Conservation (phyloP, 1,140 invertebrate species). For the Cataglyphis hispanica region DNA sequence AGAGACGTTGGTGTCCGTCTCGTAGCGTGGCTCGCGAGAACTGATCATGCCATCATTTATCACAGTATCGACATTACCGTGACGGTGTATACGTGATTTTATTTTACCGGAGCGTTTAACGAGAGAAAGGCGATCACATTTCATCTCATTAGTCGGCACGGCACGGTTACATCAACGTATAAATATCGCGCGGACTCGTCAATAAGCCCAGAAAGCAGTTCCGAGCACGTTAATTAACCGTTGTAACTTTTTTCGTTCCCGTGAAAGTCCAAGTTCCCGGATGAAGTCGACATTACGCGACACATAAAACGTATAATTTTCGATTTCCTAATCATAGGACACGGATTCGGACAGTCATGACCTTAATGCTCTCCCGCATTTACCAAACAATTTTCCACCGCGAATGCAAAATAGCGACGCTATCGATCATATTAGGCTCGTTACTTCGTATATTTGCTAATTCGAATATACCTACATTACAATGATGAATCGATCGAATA, state of each 20-base stretch:
- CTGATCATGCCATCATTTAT: conserved; percentile 67
- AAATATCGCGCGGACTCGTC: conserved; percentile 71
- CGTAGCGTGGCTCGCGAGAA: conserved; percentile 24
- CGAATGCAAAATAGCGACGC: background rate
- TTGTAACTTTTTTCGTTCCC: conserved; percentile 67
- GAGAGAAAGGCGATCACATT: conserved; percentile 84
- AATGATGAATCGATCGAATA: conserved; percentile 55
- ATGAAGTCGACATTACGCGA: conserved; percentile 23
- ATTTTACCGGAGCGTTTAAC: conserved; percentile 77
- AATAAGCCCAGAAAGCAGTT: conserved; percentile 62
- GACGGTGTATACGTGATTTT: conserved; percentile 70
- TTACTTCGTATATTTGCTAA: conserved; percentile 58
- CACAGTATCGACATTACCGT: conserved; percentile 63
- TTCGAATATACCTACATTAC: conserved; percentile 3
- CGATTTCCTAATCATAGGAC: conserved; percentile 31
- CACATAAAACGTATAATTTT: conserved; percentile 55
- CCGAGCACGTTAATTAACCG: conserved; percentile 77
- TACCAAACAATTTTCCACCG: conserved; percentile 5
- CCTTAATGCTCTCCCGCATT: conserved; percentile 47
- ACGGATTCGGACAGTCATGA: conserved; percentile 27
- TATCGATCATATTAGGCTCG: conserved; percentile 60
- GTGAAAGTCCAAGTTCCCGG: conserved; percentile 64
- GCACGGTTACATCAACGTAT: conserved; percentile 81
- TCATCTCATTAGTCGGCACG: conserved; percentile 82
- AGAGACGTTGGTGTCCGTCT: conserved; percentile 40